These are phyloP conservation scores for human DNA, from an alignment of 2,113 vertebrate species.

Conservation along the genomic window GRCh38 chr9:16273501-16274000, in stretches of 20 bases:
- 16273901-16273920: background rate
- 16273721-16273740: background rate
- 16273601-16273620: background rate
- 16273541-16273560: background rate
- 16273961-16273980: background rate
- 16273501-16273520: constrained; percentile 8
- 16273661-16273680: background rate
- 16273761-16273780: background rate
- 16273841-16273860: background rate
- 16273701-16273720: background rate
- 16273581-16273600: background rate
- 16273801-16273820: background rate
- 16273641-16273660: background rate
- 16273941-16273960: background rate
- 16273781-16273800: background rate
- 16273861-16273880: background rate
- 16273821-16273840: too few species aligned
- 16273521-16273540: background rate
- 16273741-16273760: background rate
- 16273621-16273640: background rate
- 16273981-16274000: background rate
- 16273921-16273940: background rate
- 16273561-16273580: constrained; percentile 13
- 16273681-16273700: background rate
- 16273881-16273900: background rate